A percentile compares a stretch with the other conserved stretches of the same genome.
These are phyloP conservation scores for Neosilurus hyrtlii DNA, from an alignment of 2,797 vertebrate genomes.

Conservation along the genomic window DNA sequence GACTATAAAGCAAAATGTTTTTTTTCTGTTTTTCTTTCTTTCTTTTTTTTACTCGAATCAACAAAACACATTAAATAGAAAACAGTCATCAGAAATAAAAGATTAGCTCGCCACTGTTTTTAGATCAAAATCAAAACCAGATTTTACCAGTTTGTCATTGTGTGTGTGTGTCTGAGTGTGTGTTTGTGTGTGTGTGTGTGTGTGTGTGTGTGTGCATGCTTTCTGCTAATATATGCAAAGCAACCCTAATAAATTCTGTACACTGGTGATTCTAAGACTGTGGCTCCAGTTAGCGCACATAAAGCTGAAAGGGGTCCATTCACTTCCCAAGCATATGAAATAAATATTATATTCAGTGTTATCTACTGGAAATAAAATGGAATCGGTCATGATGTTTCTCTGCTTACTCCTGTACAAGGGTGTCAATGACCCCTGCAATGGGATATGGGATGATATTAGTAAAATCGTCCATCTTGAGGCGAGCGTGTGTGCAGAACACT, in stretches of 20 bases:
- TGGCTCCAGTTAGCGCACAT: background rate
- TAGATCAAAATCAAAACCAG: conserved; percentile 7
- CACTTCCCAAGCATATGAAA: too few relatives aligned
- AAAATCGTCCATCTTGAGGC: too few relatives aligned
- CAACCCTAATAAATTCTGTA: background rate
- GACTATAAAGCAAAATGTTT: background rate
- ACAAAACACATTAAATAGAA: conserved; percentile 32
- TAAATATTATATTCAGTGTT: too few relatives aligned
- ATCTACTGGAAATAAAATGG: too few relatives aligned
- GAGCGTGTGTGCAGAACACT: too few relatives aligned
- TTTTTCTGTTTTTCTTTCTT: background rate
- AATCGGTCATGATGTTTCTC: too few relatives aligned
- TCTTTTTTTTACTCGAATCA: background rate
- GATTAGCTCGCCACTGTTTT: background rate
- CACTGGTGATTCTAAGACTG: background rate
- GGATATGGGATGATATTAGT: too few relatives aligned
- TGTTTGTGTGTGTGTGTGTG: background rate
- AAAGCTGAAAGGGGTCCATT: too few relatives aligned
- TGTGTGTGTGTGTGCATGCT: background rate
- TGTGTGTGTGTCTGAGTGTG: background rate
- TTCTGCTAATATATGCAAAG: too few relatives aligned
- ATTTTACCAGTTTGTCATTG: background rate
- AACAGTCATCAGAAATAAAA: background rate
- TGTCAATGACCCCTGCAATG: too few relatives aligned
- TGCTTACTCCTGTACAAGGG: too few relatives aligned